Evolutionary conservation across 2,797 vertebrate species (phyloP), one percentile per base, ranked within the genome.

Genomic region (Falco biarmicus): DNA sequence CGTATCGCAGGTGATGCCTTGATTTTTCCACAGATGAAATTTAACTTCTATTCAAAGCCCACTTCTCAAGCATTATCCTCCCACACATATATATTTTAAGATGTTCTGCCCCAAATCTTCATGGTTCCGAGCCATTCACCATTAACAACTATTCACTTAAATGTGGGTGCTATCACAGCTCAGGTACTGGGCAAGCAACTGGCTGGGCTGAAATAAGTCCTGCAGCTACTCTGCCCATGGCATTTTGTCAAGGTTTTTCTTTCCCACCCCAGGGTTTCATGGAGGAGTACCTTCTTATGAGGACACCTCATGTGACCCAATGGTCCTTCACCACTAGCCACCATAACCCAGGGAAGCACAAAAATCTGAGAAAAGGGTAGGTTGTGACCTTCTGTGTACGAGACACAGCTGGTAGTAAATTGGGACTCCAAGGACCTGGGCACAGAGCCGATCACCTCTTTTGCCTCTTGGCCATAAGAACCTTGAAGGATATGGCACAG

Each of bases 1-100:
- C 0, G 0, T 48, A 5, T 39, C 14, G 9, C 2, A 2, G 11
- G 16, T 13, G 26, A 50, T 0, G 0, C 24, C 10, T 76, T 68
- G 41, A 51, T 91, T 82, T 80, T 90, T 94, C 78, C 60, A 5
- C 5, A 12, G 22, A 37, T 59, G 10, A 12, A 59, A 76, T 74
- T 51, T 78, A 75, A 34, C n/a, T 26, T 64, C 43, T 28, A 18
- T 34, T 74, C 70, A 70, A 74, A 89, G 24, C 15, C 60, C 28
- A 5, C 1, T 88, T 86, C 28, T 75, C 31, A 43, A 75, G 8
- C 12, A 22, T 11, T 32, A 3, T 7, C 24, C 7, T 64, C 28
- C 37, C 20, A 9, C 20, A 9, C 3, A 28, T 9, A 21, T 8
- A 1, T 11, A 15, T 59, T 88, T 81, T 48, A 74, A 84, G 54